Evolutionary conservation across 2,797 vertebrate species (phyloP), one percentile per base, ranked within the genome.

Genomic region (Onychomys torridus): DNA sequence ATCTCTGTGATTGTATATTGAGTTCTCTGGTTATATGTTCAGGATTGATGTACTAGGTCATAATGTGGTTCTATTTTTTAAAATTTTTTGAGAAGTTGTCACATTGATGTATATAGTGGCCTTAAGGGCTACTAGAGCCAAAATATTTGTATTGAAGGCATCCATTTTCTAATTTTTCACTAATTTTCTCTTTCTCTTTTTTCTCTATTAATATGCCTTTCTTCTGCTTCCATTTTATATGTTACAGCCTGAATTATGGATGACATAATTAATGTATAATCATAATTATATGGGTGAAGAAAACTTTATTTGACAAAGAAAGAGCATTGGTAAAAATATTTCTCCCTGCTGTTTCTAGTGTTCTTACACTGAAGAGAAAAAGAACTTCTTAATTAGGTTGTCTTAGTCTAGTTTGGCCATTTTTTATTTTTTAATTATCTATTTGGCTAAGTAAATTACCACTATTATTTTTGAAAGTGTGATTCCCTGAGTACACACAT

Each of bases 381-480:
- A 5, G 1, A 55, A 57, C 40, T 88, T 67, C n/a, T 67, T 79
- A 59, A 77, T 29, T 75, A 11, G 34, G 79, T 96, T 67, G 4
- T 65, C 27, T 21, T 46, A 57, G 63, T 84, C 49, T 21, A 3
- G 7, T 83, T 61, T 91, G 37, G 27, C 61, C 17, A 73, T 67
- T 16, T 95, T 84, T 90, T 9, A 77, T 94, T 32, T 73, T 84
- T 71, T 82, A 17, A 12, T 71, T 23, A 73, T 75, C 43, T 67
- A 90, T 95, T 83, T 83, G 43, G 27, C 27, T 82, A 71, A 61
- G 34, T 69, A 86, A 65, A 89, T 61, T 55, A 37, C 2, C 14
- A 57, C 46, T 32, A 59, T 79, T 95, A 59, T 61, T 84, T 46
- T 75, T 14, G 71, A 79, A 90, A 90, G 1, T 92, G n/a, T 93